A percentile compares a stretch with the other conserved stretches of the same genome.
phyloP scores from a whole-genome alignment of 2,113 vertebrate species.

The Camelus bactrianus region DNA sequence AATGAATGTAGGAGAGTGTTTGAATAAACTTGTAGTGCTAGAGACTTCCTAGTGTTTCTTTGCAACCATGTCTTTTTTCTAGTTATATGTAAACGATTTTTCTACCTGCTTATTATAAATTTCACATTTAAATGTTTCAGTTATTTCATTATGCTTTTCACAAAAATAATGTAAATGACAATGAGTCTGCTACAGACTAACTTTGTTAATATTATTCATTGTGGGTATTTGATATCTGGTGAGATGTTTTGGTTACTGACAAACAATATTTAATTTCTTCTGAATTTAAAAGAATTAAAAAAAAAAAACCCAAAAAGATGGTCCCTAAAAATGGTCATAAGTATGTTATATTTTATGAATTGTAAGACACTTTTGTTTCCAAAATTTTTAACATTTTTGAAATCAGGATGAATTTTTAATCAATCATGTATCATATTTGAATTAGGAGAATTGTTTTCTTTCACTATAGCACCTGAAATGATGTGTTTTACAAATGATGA shows the following conservation, averaged over 20 bases:
- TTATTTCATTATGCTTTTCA: not conserved
- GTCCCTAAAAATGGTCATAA: not conserved
- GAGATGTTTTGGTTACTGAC: not conserved
- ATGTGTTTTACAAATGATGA: too few species aligned
- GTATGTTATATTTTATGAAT: not conserved
- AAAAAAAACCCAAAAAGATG: not conserved
- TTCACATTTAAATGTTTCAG: not conserved
- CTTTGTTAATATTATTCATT: not conserved
- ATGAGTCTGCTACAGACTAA: not conserved
- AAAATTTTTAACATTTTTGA: not conserved
- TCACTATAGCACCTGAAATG: not conserved
- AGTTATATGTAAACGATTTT: not conserved
- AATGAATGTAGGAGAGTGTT: not conserved
- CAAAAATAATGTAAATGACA: not conserved
- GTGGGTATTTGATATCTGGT: not conserved
- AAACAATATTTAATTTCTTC: not conserved
- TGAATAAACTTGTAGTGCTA: not conserved
- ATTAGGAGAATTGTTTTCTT: not conserved
- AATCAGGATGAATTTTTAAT: not conserved
- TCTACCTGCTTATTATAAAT: not conserved
- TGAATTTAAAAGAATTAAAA: not conserved
- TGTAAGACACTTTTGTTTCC: not conserved
- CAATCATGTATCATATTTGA: not conserved
- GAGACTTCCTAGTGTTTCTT: not conserved
- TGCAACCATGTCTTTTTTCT: not conserved